These are phyloP conservation scores for Fulica atra DNA, from an alignment of 2,113 vertebrate species.

Conservation along the genomic window DNA sequence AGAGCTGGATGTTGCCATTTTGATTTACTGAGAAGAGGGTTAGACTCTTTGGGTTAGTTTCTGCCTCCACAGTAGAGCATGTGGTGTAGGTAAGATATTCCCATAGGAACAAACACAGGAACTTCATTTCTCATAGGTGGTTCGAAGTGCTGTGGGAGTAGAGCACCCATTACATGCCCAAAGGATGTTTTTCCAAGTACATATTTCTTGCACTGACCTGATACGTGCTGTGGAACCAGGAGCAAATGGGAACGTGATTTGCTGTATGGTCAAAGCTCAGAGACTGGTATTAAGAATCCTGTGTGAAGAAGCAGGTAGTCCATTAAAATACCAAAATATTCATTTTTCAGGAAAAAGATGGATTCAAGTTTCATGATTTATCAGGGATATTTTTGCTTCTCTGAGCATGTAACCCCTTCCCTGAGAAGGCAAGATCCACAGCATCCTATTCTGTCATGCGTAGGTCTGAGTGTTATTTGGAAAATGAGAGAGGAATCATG, in stretches of 20 bases:
- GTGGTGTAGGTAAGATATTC: background rate
- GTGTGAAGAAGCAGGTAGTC: background rate
- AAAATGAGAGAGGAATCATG: background rate
- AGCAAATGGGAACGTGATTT: background rate
- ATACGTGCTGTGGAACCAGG: background rate
- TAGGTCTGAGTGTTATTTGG: background rate
- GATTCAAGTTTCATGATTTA: background rate
- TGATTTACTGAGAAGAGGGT: background rate
- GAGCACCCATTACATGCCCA: background rate
- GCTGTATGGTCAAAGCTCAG: background rate
- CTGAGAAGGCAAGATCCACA: background rate
- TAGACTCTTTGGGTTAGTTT: background rate
- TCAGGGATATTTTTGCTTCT: background rate
- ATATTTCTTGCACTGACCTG: background rate
- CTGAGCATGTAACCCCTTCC: background rate
- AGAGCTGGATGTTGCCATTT: background rate
- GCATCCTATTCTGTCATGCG: background rate
- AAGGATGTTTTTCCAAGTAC: background rate
- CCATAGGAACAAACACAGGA: background rate
- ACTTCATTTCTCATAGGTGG: background rate
- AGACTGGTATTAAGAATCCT: background rate
- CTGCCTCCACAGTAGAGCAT: background rate
- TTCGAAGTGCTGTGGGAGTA: background rate
- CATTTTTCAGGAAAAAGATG: background rate
- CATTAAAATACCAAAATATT: background rate